A percentile compares a stretch with the other conserved stretches of the same genome.
Evolutionary conservation across 2,888 invertebrate species (phyloP).

Genomic region (Andrena camellia): DNA sequence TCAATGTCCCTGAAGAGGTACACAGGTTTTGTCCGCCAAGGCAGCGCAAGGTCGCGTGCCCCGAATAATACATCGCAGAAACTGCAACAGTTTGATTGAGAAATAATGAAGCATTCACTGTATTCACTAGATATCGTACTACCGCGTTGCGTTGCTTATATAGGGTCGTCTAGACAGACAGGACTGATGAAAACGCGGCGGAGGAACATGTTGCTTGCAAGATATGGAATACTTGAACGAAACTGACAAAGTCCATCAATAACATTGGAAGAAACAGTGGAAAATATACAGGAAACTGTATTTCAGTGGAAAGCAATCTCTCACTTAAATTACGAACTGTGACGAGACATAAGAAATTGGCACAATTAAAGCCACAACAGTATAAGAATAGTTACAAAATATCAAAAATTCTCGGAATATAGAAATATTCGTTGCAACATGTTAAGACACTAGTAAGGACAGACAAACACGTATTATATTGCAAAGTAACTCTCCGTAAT

Average conservation of each 20-base stretch:
- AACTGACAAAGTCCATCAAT: neutral
- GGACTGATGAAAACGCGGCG: neutral
- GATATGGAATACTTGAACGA: neutral
- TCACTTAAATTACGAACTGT: too few species aligned
- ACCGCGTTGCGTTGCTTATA: neutral
- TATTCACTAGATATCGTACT: conserved; percentile 7
- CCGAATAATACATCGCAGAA: conserved; percentile 8
- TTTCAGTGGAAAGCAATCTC: too few species aligned
- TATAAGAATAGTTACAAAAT: too few species aligned
- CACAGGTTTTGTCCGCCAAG: neutral
- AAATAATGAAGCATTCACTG: conserved; percentile 22
- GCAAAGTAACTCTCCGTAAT: too few species aligned
- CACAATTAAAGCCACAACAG: too few species aligned
- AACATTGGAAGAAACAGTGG: neutral
- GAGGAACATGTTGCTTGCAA: neutral
- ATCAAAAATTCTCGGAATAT: too few species aligned
- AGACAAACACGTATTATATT: too few species aligned
- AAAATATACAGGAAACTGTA: too few species aligned
- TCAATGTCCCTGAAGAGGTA: neutral
- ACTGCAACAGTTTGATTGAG: conserved; percentile 26
- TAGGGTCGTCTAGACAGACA: neutral
- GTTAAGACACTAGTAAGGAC: too few species aligned
- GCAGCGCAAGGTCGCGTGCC: neutral
- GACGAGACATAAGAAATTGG: too few species aligned
- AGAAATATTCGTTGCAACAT: too few species aligned